phyloP scores from a whole-genome alignment of 1,140 invertebrate species.

The Caenorhabditis brenneri region DNA sequence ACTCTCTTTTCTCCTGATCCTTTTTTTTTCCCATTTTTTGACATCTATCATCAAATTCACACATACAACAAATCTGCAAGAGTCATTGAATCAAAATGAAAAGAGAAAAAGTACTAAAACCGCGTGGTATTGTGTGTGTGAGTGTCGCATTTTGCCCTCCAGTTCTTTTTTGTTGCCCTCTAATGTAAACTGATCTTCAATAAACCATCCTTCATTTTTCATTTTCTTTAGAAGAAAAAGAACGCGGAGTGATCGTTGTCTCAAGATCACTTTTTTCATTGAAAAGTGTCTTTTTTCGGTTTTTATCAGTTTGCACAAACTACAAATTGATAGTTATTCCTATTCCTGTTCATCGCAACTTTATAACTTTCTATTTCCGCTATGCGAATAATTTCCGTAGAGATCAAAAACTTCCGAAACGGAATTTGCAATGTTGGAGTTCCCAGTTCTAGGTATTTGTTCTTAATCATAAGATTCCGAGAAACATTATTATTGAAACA shows the following conservation, averaged over 20 bases:
- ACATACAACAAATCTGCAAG: neutral
- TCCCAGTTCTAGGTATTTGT: neutral
- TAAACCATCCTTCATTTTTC: neutral
- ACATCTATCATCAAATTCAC: neutral
- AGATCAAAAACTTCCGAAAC: neutral
- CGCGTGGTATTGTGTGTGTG: neutral
- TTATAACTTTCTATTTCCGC: neutral
- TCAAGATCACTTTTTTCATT: neutral
- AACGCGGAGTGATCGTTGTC: neutral
- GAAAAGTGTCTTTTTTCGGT: neutral
- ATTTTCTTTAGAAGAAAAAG: too few species aligned
- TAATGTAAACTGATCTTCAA: conserved; percentile 3
- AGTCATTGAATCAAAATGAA: neutral
- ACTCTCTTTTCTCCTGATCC: neutral
- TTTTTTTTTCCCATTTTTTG: neutral
- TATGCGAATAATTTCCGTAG: neutral
- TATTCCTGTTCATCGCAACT: neutral
- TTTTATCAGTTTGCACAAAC: conserved; percentile 24
- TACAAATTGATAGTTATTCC: neutral
- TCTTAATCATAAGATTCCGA: neutral
- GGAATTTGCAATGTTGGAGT: neutral
- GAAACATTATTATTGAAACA: neutral
- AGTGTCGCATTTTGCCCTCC: neutral
- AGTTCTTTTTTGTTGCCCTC: neutral
- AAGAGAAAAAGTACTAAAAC: neutral